A percentile compares a stretch with the other conserved stretches of the same genome.
phyloP scores from a whole-genome alignment of 2,797 vertebrate genomes.

The Carcharodon carcharias region DNA sequence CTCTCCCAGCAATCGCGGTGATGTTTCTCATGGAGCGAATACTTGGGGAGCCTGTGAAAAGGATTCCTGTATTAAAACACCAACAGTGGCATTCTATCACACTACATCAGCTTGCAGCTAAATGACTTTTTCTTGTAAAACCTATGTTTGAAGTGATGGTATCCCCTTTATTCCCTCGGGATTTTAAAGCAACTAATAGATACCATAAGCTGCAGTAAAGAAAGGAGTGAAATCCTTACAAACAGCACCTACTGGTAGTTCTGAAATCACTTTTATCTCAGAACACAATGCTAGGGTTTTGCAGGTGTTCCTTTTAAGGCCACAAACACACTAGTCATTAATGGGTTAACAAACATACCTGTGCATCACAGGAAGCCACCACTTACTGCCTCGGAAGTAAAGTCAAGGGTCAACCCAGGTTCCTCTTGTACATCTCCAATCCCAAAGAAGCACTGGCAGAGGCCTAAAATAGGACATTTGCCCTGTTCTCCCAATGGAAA shows the following conservation, averaged over 20 bases:
- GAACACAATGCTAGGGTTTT: neutral
- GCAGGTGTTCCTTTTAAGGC: neutral
- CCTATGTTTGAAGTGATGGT: neutral
- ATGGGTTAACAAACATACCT: neutral
- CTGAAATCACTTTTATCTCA: neutral
- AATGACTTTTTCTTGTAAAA: neutral
- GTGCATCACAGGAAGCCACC: too few relatives aligned
- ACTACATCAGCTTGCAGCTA: too few relatives aligned
- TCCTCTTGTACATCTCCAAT: neutral
- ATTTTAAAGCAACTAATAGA: neutral
- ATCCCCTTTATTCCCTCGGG: neutral
- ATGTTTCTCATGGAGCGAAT: slow-evolving; percentile 91
- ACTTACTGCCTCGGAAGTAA: neutral
- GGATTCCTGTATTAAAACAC: slow-evolving; percentile 32
- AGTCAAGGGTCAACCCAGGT: neutral
- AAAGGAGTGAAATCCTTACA: neutral
- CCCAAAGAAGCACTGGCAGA: neutral
- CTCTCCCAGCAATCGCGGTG: slow-evolving; percentile 88
- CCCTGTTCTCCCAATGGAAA: neutral
- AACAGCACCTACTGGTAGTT: neutral
- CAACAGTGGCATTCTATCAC: neutral
- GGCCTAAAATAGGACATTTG: neutral
- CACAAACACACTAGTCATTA: neutral
- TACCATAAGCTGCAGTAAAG: neutral
- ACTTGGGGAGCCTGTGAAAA: slow-evolving; percentile 73